phyloP scores from a whole-genome alignment of 2,113 vertebrate genomes.

The Anas platyrhynchos region DNA sequence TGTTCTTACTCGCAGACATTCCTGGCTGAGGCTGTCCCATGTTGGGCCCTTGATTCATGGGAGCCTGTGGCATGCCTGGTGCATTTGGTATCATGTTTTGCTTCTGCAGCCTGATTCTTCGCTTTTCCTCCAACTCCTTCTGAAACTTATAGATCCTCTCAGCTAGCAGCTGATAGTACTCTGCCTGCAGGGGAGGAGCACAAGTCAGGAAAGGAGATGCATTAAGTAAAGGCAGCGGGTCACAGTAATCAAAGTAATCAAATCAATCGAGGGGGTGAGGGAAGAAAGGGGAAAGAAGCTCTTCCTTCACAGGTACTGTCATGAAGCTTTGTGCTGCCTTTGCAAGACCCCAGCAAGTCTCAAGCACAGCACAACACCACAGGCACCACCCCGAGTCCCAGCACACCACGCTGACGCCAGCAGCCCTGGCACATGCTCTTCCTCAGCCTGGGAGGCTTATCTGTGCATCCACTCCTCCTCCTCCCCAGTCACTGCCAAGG shows the following conservation, averaged over 20 bases:
- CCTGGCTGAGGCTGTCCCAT: constrained; percentile 86
- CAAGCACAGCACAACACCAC: not conserved
- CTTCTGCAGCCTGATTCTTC: constrained; percentile 93
- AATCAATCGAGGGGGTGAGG: too few relatives aligned
- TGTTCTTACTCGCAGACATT: constrained; percentile 86
- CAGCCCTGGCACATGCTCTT: not conserved
- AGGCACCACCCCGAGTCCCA: not conserved
- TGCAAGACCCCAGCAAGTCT: not conserved
- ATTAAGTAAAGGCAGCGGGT: not conserved
- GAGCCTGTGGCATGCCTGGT: constrained; percentile 80
- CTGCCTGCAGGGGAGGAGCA: constrained; percentile 80
- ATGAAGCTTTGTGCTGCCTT: not conserved
- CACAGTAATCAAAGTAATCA: not conserved
- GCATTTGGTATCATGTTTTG: constrained; percentile 90
- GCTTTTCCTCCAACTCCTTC: constrained; percentile 96
- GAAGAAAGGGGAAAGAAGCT: not conserved
- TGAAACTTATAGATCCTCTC: constrained; percentile 99
- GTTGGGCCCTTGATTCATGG: constrained; percentile 83
- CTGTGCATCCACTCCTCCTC: not conserved
- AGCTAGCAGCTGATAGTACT: constrained; percentile 95
- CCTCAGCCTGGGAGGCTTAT: not conserved
- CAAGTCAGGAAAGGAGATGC: not conserved
- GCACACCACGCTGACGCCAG: not conserved
- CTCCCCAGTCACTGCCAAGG: accelerated
- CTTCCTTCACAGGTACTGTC: not conserved